Base-by-base conservation (phyloP, 2,113 vertebrate genomes). In the Cavia porcellus region DNA sequence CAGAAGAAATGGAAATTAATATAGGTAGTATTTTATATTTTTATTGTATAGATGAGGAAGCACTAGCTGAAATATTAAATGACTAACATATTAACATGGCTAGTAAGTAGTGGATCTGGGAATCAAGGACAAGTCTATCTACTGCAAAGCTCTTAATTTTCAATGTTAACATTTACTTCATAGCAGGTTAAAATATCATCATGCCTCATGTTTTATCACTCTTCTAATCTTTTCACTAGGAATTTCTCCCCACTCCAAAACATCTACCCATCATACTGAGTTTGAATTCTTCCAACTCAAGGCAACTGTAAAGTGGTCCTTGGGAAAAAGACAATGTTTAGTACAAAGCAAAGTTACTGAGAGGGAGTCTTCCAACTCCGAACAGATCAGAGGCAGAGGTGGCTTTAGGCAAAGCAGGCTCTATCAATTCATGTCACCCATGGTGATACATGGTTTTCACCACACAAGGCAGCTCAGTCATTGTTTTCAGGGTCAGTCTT, bases 1-100 rank as follows among this genome's bases (percentile, higher is more conserved):
- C 0, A 83, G 25, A 17, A 86, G 20, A 5, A 35, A 6, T 50
- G 84, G 32, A 90, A 90, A 93, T 3, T n/a, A 81, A 75, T 79
- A 14, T 38, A 75, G 57, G 30, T 61, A 50, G 47, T 72, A 66
- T 88, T 75, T 77, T 77, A 19, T 64, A 55, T 90, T n/a, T 86
- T 59, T 22, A 45, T 70, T 61, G 95, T 91, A 83, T 22, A 86
- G 30, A 91, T 88, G 96, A 89, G 14, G 42, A 89, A 92, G 72
- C 55, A 68, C 25, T 17, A 19, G 52, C 20, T 47, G n/a, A 91
- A 92, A 74, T 89, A 30, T 74, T 83, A 86, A 93, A 30, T 89
- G 28, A 62, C 7, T 74, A 89, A 59, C 8, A 47, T 86, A 82
- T 66, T 92, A 59, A 95, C 77, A 64, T 3, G 64, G 30, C 12